Percentiles rank a stretch among this genome's conserved stretches.
Evolutionary conservation across 2,797 vertebrate genomes (phyloP).

Genomic region (Arremon aurantiirostris): DNA sequence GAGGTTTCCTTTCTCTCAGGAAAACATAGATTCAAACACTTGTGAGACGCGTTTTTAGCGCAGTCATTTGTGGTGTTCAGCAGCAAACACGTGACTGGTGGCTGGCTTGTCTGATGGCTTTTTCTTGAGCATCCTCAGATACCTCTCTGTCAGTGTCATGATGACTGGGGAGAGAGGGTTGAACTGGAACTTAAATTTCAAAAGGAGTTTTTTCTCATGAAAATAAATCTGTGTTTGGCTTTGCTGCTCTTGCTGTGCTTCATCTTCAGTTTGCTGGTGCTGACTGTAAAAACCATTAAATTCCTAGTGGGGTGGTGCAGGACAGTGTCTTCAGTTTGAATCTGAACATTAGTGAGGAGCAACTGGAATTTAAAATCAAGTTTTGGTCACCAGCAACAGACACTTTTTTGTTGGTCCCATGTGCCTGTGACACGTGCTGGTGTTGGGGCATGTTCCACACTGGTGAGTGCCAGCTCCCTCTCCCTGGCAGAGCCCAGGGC

Average conservation of each 20-base stretch:
- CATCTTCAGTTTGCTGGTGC: neutral
- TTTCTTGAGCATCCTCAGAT: neutral
- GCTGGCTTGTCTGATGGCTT: neutral
- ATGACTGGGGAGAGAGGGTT: neutral
- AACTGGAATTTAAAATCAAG: rapidly evolving
- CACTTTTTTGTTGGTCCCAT: neutral
- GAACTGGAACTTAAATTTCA: neutral
- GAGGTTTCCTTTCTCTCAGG: neutral
- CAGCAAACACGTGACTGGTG: neutral
- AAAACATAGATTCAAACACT: neutral
- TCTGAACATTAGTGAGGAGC: rapidly evolving
- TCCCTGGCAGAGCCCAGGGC: neutral
- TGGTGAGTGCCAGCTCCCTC: neutral
- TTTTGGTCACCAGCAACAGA: neutral
- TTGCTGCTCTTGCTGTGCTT: neutral
- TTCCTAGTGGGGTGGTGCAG: neutral
- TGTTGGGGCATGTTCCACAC: rapidly evolving
- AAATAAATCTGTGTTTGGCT: neutral
- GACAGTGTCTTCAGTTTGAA: neutral
- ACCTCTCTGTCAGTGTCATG: neutral
- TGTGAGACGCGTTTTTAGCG: neutral
- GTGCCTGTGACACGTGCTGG: rapidly evolving
- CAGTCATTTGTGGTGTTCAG: neutral
- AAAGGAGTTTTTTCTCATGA: neutral
- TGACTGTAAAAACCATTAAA: neutral